These are phyloP conservation scores for Trichechus manatus DNA, from an alignment of 2,113 vertebrate genomes.

Conservation along the genomic window DNA sequence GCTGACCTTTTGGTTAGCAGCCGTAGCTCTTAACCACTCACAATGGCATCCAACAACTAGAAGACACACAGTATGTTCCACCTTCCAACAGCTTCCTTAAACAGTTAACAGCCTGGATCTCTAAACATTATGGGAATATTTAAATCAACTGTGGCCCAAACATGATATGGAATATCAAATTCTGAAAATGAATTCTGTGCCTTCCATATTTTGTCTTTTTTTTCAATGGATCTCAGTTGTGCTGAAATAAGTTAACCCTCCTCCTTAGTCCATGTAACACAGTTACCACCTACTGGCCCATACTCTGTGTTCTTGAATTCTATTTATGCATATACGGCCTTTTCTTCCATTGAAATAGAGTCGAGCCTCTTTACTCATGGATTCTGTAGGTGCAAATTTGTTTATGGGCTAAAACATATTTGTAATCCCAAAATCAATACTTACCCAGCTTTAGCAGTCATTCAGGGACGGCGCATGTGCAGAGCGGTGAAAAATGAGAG, in stretches of 20 bases:
- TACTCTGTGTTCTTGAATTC: rapidly evolving
- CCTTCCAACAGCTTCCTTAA: neutral
- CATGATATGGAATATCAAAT: neutral
- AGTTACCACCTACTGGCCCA: too few species aligned
- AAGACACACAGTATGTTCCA: too few species aligned
- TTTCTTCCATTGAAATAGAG: neutral
- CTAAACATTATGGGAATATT: neutral
- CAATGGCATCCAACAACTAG: neutral
- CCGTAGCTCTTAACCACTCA: too few species aligned
- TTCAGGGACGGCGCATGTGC: neutral
- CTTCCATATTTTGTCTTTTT: neutral
- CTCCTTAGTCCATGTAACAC: neutral
- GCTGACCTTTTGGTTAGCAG: too few species aligned
- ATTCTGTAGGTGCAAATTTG: neutral
- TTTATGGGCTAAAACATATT: neutral
- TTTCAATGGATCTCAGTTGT: neutral
- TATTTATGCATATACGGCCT: neutral
- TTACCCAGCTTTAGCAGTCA: neutral
- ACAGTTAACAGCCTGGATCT: neutral
- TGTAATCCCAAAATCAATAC: neutral
- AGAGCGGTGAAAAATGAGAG: neutral
- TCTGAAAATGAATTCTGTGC: neutral
- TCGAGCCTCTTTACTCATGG: neutral
- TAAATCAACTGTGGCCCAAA: neutral
- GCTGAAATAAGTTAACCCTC: neutral